These are phyloP conservation scores for Alitta virens DNA, from an alignment of 2,888 invertebrate species.

Conservation along the genomic window DNA sequence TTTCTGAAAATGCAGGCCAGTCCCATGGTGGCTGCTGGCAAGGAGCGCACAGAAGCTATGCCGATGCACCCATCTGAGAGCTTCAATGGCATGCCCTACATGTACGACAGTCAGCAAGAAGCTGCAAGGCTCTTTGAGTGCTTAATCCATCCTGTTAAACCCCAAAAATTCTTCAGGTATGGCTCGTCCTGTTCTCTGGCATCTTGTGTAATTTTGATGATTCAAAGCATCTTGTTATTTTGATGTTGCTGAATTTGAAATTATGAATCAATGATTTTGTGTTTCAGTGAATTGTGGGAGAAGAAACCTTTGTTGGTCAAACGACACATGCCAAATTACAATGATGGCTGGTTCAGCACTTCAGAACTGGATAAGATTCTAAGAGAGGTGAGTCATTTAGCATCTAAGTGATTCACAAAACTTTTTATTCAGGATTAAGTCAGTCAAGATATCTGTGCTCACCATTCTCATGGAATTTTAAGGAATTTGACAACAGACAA, in stretches of 20 bases:
- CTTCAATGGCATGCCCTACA: constrained; percentile 5
- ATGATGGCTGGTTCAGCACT: constrained; percentile 71
- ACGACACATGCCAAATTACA: constrained; percentile 64
- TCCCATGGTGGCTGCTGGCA: neutral
- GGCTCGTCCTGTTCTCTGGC: no score
- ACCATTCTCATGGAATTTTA: no score
- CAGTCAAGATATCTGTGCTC: no score
- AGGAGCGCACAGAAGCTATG: constrained; percentile 11
- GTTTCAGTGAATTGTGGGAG: constrained; percentile 68
- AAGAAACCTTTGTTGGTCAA: constrained; percentile 71
- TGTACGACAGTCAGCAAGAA: constrained; percentile 62
- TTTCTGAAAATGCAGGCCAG: no score
- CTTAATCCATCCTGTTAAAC: constrained; percentile 70
- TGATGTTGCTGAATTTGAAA: neutral
- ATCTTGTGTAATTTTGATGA: neutral
- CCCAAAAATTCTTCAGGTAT: constrained; percentile 66
- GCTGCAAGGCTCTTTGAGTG: constrained; percentile 69
- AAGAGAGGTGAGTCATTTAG: constrained; percentile 48
- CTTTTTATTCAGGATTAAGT: no score
- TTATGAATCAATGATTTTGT: neutral
- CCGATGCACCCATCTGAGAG: constrained; percentile 7
- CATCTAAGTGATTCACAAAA: no score
- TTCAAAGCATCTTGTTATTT: neutral
- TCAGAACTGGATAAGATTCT: constrained; percentile 75
- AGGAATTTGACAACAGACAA: no score